Percentiles rank a stretch among this genome's conserved stretches.
phyloP scores from a whole-genome alignment of 2,888 invertebrate species.

The Psylliodes chrysocephalus region DNA sequence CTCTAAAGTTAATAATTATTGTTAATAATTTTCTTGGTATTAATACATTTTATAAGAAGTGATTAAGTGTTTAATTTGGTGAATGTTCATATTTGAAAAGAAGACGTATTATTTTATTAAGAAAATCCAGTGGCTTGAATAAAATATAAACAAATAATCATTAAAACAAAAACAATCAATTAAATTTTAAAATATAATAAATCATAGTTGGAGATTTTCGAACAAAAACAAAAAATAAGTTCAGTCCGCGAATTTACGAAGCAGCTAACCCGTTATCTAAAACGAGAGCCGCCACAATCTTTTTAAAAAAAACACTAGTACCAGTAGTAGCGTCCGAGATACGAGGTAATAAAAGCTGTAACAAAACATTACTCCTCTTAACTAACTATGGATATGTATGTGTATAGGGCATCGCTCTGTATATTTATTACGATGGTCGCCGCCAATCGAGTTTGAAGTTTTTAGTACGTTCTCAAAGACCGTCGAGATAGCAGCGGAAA shows the following conservation, averaged over 20 bases:
- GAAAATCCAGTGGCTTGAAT: no score
- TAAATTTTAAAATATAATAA: no score
- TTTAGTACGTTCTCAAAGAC: slow-evolving; percentile 1
- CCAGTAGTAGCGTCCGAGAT: not conserved
- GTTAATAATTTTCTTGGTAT: no score
- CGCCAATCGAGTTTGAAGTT: not conserved
- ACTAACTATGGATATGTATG: not conserved
- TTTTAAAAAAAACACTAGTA: not conserved
- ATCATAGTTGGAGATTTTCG: no score
- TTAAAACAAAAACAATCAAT: no score
- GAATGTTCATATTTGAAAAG: no score
- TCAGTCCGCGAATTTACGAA: not conserved
- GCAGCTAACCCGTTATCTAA: not conserved
- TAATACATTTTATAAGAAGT: no score
- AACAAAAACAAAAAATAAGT: not conserved
- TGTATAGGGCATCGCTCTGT: slow-evolving; percentile 6
- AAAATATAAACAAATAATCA: no score
- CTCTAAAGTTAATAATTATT: no score
- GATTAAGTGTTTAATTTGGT: no score
- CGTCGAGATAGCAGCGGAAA: not conserved
- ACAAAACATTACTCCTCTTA: slow-evolving; percentile 2
- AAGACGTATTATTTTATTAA: no score
- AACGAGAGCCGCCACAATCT: not conserved
- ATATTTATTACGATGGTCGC: not conserved
- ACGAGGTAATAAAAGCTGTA: not conserved